Percentiles rank a stretch among this genome's conserved stretches.
These are phyloP conservation scores for Sipha flava DNA, from an alignment of 1,140 invertebrate genomes.

Conservation along the genomic window DNA sequence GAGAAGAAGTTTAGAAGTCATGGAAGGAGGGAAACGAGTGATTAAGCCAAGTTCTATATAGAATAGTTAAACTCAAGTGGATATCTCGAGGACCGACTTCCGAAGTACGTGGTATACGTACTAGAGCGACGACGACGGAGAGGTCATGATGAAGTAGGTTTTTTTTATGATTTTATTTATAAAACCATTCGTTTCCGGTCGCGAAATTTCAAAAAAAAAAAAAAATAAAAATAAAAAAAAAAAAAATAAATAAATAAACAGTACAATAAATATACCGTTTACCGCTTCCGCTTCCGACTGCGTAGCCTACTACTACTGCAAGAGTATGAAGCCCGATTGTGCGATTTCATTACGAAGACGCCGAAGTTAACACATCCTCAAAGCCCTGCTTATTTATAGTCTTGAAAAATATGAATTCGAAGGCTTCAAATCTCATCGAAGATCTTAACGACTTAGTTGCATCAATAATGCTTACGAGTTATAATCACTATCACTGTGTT, in stretches of 20 bases:
- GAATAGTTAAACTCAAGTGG: neutral
- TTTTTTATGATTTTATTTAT: neutral
- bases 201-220: neutral
- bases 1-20: neutral
- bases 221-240: too few species aligned
- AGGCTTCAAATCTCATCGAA: too few species aligned
- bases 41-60: neutral
- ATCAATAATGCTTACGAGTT: too few species aligned
- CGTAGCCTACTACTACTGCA: too few species aligned
- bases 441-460: too few species aligned
- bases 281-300: too few species aligned
- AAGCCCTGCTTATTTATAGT: too few species aligned
- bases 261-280: neutral
- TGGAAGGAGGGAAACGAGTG: neutral
- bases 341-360: too few species aligned
- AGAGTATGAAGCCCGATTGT: too few species aligned
- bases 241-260: neutral
- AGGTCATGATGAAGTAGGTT: neutral
- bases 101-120: neutral
- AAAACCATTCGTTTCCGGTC: neutral
- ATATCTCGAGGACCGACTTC: neutral
- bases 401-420: too few species aligned
- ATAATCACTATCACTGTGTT: too few species aligned
- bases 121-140: neutral
- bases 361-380: too few species aligned